These are phyloP conservation scores for Drosophila littoralis DNA, from an alignment of 1,140 invertebrate species.

Conservation along the genomic window DNA sequence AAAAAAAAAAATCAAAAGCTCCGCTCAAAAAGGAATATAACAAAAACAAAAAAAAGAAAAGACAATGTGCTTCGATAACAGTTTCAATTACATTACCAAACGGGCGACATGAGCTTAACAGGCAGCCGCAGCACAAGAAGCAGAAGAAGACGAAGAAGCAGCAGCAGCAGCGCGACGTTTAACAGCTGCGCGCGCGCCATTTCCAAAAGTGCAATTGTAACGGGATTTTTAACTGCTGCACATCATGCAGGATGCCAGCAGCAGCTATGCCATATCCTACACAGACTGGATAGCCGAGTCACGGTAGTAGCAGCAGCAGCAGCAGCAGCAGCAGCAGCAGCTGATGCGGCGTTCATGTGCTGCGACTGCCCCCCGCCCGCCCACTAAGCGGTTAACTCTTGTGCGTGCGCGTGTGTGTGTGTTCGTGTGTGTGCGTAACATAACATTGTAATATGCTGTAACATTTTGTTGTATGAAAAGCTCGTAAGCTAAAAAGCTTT, in stretches of 20 bases:
- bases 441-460: conserved; percentile 50
- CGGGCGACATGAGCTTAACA: conserved; percentile 19
- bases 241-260: conserved; percentile 70
- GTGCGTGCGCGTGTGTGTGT: neutral
- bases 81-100: conserved; percentile 34
- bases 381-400: neutral
- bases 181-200: neutral
- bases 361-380: neutral
- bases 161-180: neutral
- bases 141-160: conserved; percentile 1
- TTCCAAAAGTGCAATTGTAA: conserved; percentile 3
- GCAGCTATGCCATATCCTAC: conserved; percentile 63
- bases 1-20: neutral
- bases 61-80: conserved; percentile 17
- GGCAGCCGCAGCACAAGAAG: neutral
- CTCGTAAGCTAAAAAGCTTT: conserved; percentile 31
- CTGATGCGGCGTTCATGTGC: conserved; percentile 41
- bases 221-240: conserved; percentile 1
- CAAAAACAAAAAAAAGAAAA: neutral
- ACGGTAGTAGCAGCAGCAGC: conserved; percentile 51
- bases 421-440: conserved; percentile 27
- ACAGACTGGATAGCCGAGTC: conserved; percentile 71
- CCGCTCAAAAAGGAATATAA: neutral
- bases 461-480: conserved; percentile 36
- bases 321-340: conserved; percentile 35